Conservation (phyloP, 2,797 vertebrate species). For the Corythornis leucogaster region DNA sequence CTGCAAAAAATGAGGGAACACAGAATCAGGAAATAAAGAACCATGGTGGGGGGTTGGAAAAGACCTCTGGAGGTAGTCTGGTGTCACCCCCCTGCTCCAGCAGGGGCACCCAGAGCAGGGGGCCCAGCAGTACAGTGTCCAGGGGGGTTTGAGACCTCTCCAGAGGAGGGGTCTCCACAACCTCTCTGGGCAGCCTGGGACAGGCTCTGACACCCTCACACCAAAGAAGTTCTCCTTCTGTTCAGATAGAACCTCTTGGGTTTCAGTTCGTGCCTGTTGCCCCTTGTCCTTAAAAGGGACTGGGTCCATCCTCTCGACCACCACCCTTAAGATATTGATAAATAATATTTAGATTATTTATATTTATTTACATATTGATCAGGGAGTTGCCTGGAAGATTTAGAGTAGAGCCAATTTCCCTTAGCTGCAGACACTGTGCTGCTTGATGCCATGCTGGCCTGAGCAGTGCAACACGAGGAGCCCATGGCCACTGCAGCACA, state of each 20-base stretch:
- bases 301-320: neutral
- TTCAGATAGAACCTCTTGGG: neutral
- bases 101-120: neutral
- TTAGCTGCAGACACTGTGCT: neutral
- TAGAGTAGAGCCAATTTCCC: neutral
- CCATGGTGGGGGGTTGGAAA: neutral
- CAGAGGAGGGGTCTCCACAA: neutral
- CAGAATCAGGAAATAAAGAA: neutral
- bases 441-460: neutral
- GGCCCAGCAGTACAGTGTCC: neutral
- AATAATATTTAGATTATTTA: neutral
- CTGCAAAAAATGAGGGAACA: constrained; percentile 25
- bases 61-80: neutral
- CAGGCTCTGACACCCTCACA: neutral
- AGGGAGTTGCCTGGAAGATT: neutral
- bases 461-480: neutral
- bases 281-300: neutral
- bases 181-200: neutral
- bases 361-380: neutral
- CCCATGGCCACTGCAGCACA: neutral
- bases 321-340: neutral
- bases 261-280: neutral
- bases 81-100: neutral
- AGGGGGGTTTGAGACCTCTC: neutral
- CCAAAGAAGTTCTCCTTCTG: neutral